Evolutionary conservation across 2,888 invertebrate species (phyloP).

Genomic region (Andricus quercusramuli): DNA sequence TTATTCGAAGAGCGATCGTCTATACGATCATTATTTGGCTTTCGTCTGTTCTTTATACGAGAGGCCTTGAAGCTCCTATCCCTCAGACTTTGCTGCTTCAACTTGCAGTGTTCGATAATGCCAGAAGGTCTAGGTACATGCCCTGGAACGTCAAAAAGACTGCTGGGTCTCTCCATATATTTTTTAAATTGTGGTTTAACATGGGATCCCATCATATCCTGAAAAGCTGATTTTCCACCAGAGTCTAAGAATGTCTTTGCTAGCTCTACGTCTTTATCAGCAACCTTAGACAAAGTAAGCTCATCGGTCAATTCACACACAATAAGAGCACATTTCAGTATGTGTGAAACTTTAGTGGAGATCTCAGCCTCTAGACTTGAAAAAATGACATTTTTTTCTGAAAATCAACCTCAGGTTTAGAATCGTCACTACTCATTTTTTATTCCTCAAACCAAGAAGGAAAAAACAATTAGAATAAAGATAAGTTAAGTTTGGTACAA

Average conservation of each 20-base stretch:
- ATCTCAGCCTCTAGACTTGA: too few species aligned
- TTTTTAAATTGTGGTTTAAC: background rate
- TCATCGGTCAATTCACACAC: too few species aligned
- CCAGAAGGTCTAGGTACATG: background rate
- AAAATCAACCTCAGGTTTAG: too few species aligned
- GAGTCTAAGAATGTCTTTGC: background rate
- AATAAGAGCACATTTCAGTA: too few species aligned
- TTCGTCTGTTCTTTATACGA: background rate
- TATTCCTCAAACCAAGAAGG: too few species aligned
- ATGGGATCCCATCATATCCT: background rate
- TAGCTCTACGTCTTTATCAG: background rate
- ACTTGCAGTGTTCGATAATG: background rate
- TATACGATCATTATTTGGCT: background rate
- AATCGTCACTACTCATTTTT: too few species aligned
- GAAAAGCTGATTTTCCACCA: background rate
- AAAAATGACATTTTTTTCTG: too few species aligned
- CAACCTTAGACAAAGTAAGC: too few species aligned
- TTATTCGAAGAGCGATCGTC: slow-evolving; percentile 1
- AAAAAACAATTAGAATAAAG: too few species aligned
- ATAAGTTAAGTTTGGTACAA: too few species aligned
- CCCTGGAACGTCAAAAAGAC: background rate
- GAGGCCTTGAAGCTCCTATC: background rate
- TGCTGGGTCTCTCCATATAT: background rate
- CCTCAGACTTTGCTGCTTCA: background rate
- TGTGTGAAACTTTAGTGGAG: too few species aligned